Conservation (phyloP, 1,140 invertebrate genomes). For the Drosophila novamexicana region DNA sequence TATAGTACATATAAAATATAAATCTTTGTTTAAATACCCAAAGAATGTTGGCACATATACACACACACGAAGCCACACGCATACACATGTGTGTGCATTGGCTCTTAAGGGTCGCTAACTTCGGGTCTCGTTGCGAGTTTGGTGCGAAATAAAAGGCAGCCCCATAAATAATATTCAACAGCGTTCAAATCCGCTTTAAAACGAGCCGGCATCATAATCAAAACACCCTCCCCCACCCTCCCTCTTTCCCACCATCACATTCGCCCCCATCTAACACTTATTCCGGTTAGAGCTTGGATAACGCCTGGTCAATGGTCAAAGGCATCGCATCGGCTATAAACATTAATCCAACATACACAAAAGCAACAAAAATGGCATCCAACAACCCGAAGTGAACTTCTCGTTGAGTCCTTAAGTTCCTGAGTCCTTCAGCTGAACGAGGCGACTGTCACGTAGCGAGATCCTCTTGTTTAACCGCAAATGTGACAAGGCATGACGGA, state of each 20-base stretch:
- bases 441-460: too few species aligned
- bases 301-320: conserved; percentile 34
- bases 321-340: conserved; percentile 33
- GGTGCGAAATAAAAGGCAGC: conserved; percentile 66
- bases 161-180: conserved; percentile 77
- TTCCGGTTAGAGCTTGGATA: conserved; percentile 21
- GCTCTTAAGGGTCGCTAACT: conserved; percentile 64
- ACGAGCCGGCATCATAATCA: conserved; percentile 47
- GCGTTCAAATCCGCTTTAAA: conserved; percentile 78
- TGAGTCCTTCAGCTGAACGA: background rate
- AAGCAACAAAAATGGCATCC: conserved; percentile 22
- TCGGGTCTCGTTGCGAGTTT: conserved; percentile 21
- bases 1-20: conserved; percentile 67
- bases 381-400: background rate
- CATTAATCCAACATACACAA: conserved; percentile 29
- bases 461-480: background rate
- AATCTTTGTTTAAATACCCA: conserved; percentile 82
- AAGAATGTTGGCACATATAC: conserved; percentile 79
- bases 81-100: conserved; percentile 17
- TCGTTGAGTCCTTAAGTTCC: background rate
- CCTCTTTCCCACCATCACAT: too few species aligned
- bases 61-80: conserved; percentile 27
- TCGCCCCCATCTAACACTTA: background rate
- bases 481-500: background rate
- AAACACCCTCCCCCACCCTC: background rate